Evolutionary conservation across 2,797 vertebrate genomes (phyloP).

Genomic region (Tadarida brasiliensis): DNA sequence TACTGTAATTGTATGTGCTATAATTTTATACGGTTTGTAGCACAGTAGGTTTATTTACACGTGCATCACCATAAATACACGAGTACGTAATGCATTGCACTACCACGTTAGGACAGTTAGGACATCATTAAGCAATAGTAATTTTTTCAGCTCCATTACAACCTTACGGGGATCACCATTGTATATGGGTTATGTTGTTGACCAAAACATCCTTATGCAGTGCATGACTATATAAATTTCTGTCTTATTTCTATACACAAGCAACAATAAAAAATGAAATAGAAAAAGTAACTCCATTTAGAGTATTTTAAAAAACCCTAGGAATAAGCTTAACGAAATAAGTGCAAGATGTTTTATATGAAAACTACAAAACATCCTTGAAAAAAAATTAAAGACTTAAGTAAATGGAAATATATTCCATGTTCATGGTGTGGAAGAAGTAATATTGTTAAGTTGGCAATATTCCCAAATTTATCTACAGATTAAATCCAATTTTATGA

Average conservation of each 20-base stretch:
- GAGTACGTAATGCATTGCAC: not conserved
- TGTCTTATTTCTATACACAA: not conserved
- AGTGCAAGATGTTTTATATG: not conserved
- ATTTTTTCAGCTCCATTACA: not conserved
- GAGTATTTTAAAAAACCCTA: not conserved
- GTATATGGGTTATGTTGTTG: not conserved
- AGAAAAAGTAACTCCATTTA: constrained; percentile 11
- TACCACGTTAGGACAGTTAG: not conserved
- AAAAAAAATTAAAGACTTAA: not conserved
- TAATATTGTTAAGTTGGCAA: not conserved
- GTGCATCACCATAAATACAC: too few relatives aligned
- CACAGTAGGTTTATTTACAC: too few relatives aligned
- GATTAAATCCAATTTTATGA: not conserved
- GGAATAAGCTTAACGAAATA: not conserved
- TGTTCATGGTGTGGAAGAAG: too few relatives aligned
- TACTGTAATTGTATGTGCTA: too few relatives aligned
- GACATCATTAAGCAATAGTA: not conserved
- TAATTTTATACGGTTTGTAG: too few relatives aligned
- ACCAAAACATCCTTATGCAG: too few relatives aligned
- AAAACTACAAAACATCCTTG: not conserved
- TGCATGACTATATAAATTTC: not conserved
- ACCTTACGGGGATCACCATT: not conserved
- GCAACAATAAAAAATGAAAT: not conserved
- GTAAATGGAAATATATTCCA: too few relatives aligned
- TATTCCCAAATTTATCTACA: not conserved